Evolutionary conservation across 1,140 invertebrate species (phyloP), one percentile per base, ranked within the genome.

Genomic region (Euborellia annulipes): DNA sequence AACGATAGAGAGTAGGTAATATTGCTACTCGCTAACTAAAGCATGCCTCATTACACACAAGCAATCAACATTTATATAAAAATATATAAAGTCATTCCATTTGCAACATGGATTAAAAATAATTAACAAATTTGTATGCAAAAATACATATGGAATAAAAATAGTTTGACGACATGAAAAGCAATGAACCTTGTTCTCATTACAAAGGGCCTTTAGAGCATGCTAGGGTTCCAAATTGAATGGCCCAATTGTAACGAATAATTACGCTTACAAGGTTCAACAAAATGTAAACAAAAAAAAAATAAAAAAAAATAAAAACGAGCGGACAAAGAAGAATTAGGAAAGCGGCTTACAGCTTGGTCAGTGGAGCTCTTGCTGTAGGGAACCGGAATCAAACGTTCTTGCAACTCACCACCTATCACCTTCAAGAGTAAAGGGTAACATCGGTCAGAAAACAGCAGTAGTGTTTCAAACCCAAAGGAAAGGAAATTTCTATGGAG

Each of bases 291-390:
- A n/a, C n/a, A n/a, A n/a, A n/a, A n/a, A n/a, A n/a, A n/a, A 56
- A 54, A 59, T 46, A 57, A 54, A 52, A 56, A 53, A 47, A 57
- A 54, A 56, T 27, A 27, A 27, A 27, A 27, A 57, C 58, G 60
- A 58, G 58, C 54, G 51, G 47, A 49, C 42, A 53, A 65, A 61
- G 64, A 61, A 67, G 61, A 61, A 58, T 60, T 65, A 64, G 62
- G 69, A 62, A 66, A 69, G 65, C 65, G 63, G 80, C 89, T 93
- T 93, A 94, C 89, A 90, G 88, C 88, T 89, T 93, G 88, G 78
- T 94, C 89, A 78, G 89, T 93, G 72, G 88, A 89, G 75, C 85
- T 92, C 86, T 94, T 94, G 88, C 89, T 93, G 85, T 94, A 93
- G 72, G 88, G 89, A 72, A 93, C 88, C 72, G 89, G 89, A 75